phyloP scores from a whole-genome alignment of 1,140 invertebrate genomes.

The Heliconius melpomene region DNA sequence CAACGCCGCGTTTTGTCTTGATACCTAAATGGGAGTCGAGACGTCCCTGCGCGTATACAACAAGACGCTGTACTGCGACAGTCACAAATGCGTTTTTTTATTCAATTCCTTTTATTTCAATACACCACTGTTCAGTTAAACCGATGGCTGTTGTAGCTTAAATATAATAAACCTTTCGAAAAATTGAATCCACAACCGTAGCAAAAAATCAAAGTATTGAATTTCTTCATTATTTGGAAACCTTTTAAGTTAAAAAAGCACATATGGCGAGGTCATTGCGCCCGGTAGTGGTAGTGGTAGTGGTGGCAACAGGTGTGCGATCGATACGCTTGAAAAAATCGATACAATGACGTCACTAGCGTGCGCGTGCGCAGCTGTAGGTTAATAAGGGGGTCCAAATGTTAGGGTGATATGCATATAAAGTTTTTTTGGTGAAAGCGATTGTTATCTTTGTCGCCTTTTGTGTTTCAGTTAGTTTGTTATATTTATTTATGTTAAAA shows the following conservation, averaged over 20 bases:
- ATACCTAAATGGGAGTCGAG: too few relatives aligned
- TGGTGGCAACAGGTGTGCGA: slow-evolving; percentile 65
- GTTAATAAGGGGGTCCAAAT: slow-evolving; percentile 55
- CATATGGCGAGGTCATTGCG: slow-evolving; percentile 47
- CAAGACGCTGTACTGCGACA: too few relatives aligned
- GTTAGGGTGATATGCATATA: slow-evolving; percentile 54
- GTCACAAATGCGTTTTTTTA: too few relatives aligned
- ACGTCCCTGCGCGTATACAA: too few relatives aligned
- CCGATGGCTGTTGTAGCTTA: background rate
- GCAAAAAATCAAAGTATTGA: slow-evolving; percentile 1
- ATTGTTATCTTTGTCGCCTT: slow-evolving; percentile 13
- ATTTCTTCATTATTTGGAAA: slow-evolving; percentile 21
- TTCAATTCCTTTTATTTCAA: too few relatives aligned
- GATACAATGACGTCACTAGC: slow-evolving; percentile 69
- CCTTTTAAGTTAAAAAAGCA: slow-evolving; percentile 22
- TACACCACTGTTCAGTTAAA: too few relatives aligned
- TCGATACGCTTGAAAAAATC: slow-evolving; percentile 75
- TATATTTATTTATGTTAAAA: background rate
- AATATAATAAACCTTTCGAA: too few relatives aligned
- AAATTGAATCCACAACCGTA: background rate
- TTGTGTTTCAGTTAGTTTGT: background rate
- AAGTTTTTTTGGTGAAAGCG: slow-evolving; percentile 30
- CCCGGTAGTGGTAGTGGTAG: slow-evolving; percentile 60
- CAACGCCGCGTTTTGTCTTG: too few relatives aligned
- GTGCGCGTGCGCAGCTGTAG: slow-evolving; percentile 63